phyloP scores from a whole-genome alignment of 2,888 invertebrate genomes.

The Anaspis maculata region DNA sequence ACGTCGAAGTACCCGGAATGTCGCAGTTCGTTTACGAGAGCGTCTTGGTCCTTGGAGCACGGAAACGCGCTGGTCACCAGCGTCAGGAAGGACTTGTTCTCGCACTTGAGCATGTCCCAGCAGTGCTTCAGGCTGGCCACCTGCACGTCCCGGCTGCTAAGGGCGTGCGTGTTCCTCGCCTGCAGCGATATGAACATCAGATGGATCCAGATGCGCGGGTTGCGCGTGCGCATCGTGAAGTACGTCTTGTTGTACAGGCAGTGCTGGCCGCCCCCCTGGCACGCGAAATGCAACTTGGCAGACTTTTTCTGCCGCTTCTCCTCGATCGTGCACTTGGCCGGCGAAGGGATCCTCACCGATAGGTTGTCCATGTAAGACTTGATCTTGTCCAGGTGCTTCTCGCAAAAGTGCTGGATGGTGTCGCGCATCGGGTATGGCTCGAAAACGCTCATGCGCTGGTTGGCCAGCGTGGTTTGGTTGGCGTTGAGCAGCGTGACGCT shows the following conservation, averaged over 20 bases:
- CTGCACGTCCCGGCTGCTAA: conserved; percentile 72
- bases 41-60: conserved; percentile 81
- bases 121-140: conserved; percentile 82
- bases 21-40: conserved; percentile 75
- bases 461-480: conserved; percentile 37
- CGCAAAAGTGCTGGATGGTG: conserved; percentile 91
- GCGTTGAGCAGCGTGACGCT: conserved; percentile 67
- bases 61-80: conserved; percentile 93
- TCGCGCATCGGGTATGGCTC: conserved; percentile 88
- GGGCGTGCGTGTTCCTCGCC: conserved; percentile 59
- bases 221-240: conserved; percentile 70
- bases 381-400: conserved; percentile 88
- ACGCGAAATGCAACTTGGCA: conserved; percentile 82
- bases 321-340: conserved; percentile 89
- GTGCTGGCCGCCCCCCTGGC: conserved; percentile 74
- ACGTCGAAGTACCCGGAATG: conserved; percentile 87
- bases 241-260: conserved; percentile 78
- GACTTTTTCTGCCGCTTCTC: conserved; percentile 80
- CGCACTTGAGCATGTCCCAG: conserved; percentile 90
- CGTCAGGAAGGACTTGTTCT: conserved; percentile 81
- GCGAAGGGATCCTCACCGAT: conserved; percentile 75
- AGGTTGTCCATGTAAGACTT: conserved; percentile 86
- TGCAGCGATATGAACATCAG: conserved; percentile 81
- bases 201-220: conserved; percentile 88
- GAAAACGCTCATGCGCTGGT: conserved; percentile 69